Evolutionary conservation across 1,140 invertebrate genomes (phyloP).

Genomic region (Anadara kagoshimensis): DNA sequence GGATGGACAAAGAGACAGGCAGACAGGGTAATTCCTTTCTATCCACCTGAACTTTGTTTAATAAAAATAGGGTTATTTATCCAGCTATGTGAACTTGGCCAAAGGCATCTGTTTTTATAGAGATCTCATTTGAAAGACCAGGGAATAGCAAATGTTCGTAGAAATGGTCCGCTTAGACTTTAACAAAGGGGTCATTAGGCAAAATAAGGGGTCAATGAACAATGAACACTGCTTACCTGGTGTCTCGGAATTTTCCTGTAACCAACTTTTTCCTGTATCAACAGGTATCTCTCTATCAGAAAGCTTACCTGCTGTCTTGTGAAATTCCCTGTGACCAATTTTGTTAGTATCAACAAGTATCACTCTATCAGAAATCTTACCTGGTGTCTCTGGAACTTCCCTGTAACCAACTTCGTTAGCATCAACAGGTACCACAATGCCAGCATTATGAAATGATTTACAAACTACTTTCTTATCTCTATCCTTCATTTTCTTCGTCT

Average conservation of each 20-base stretch:
- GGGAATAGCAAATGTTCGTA: too few relatives aligned
- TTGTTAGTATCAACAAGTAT: background rate
- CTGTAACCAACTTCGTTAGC: conserved; percentile 85
- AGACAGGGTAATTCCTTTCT: too few relatives aligned
- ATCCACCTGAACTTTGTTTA: too few relatives aligned
- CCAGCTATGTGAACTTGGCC: too few relatives aligned
- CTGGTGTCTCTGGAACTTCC: conserved; percentile 82
- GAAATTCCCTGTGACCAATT: background rate
- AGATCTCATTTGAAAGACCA: too few relatives aligned
- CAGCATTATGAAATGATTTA: conserved; percentile 88
- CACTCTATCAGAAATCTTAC: conserved; percentile 75
- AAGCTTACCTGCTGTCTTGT: background rate
- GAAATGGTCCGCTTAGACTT: too few relatives aligned
- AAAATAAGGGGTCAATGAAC: too few relatives aligned
- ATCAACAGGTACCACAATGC: conserved; percentile 91
- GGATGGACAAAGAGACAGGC: too few relatives aligned
- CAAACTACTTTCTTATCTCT: conserved; percentile 82
- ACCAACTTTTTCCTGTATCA: conserved; percentile 82
- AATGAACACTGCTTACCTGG: conserved; percentile 85
- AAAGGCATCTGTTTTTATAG: too few relatives aligned
- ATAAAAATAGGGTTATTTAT: too few relatives aligned
- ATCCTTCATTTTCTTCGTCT: conserved; percentile 78
- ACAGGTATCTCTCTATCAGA: conserved; percentile 86
- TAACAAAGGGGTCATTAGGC: too few relatives aligned
- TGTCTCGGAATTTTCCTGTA: conserved; percentile 85